Base-by-base conservation (phyloP, 2,888 invertebrate species). In the Aspidiotus rigidus region DNA sequence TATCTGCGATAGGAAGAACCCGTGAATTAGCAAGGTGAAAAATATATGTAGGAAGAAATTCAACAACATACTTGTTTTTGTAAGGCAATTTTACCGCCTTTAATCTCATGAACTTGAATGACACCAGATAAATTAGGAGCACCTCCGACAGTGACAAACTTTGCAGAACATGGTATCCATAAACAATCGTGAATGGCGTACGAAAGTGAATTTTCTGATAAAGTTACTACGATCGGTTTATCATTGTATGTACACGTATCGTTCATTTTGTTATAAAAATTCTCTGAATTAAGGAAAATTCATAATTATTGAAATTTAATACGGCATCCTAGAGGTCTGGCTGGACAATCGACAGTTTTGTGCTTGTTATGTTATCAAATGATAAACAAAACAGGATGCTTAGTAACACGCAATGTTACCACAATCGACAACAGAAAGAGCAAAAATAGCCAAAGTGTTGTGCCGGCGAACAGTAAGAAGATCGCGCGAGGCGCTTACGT, bases 131-230 rank as follows among this genome's bases (percentile, higher is more conserved):
- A 92, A 75, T 87, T 87, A 0, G 95, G 86, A 77, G 89, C 84
- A 15, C 87, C 88, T 10, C 97, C 97, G 69, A 96, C 81, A 57
- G 89, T 85, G 71, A 93, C 87, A 79, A 96, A 92, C 79, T 94
- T 95, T 0, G 96, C 90, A 5, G 94, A 93, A 76, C 89, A 88
- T 0, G 97, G 96, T 75, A 97, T 86, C 97, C 96, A 97, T 80
- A 91, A 92, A n/a, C 88, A 85, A 76, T 96, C 96, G 77, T 91
- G 94, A 39, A 94, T 79, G 0, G 92, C 90, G 78, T 90, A 95
- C 76, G 89, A 86, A 1, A 94, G 79, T 28, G 86, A 81, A 77
- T 89, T 88, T 76, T 94, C 89, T 49, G 88, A 83, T 76, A 95
- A 93, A 70, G 89, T 86, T 74, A 96, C 90, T 75, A 96, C 88